Base-by-base conservation (phyloP, 2,797 vertebrate species). In the Bucorvus abyssinicus region DNA sequence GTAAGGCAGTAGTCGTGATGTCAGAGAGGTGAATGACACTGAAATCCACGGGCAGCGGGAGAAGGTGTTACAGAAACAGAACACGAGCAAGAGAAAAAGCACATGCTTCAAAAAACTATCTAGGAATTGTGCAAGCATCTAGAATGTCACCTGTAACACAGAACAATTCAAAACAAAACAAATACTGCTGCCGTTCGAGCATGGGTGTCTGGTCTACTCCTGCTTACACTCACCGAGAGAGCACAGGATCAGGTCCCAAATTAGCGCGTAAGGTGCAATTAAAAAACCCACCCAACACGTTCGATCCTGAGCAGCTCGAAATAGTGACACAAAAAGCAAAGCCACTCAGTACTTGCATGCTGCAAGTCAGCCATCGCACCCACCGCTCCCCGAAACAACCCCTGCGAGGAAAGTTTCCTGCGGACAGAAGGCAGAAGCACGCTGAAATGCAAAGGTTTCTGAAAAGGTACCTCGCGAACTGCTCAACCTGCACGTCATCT, bases 371-470 rank as follows among this genome's bases (percentile, higher is more conserved):
- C 5, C 9, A 71, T 2, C 14, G 70, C 50, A 20, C 74, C 55
- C 93, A 36, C 53, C 79, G 93, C 88, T 73, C 73, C 34, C 78
- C 0, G 34, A 27, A 75, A 73, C 57, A 22, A 22, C 24, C 64
- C 17, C 80, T 10, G 53, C 0, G 3, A 59, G 75, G 71, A 94
- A 94, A 94, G 89, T 97, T 97, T 94, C 57, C 79, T 81, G 80
- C 63, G 91, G 89, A 6, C 65, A 27, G 63, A 64, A 79, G 64
- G 67, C 44, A 47, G 80, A 80, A 71, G 84, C 84, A 67, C 53
- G 27, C 14, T 24, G 79, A 93, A 68, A 87, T 16, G 63, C 24
- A 38, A 80, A 68, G 20, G 53, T 22, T 77, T 21, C 64, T 22
- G 40, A 36, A 74, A 84, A 30, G 68, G 67, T 32, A 61, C n/a